Conservation (phyloP, 1,140 invertebrate genomes). For the Triops longicaudatus region DNA sequence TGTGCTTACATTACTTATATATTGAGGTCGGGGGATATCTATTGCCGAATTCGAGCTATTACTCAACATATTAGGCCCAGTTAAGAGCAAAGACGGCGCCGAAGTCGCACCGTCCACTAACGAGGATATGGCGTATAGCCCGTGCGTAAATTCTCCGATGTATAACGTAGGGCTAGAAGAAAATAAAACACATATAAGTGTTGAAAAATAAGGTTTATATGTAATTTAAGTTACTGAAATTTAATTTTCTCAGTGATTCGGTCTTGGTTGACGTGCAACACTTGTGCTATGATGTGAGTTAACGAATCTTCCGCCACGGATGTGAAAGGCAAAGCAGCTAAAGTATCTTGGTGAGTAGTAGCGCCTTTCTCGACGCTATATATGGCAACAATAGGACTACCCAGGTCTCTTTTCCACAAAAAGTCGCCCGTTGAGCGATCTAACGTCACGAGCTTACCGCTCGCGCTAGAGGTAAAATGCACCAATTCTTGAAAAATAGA, state of each 20-base stretch:
- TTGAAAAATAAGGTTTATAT: neutral
- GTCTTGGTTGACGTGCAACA: slow-evolving; percentile 38
- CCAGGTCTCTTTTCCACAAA: slow-evolving; percentile 76
- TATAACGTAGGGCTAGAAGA: slow-evolving; percentile 78
- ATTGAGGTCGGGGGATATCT: neutral
- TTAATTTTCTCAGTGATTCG: slow-evolving; percentile 58
- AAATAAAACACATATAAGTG: slow-evolving; percentile 26
- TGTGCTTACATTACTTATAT: neutral
- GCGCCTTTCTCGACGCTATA: slow-evolving; percentile 63
- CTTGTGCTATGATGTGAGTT: slow-evolving; percentile 57
- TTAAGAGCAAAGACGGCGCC: neutral
- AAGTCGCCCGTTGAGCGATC: slow-evolving; percentile 61
- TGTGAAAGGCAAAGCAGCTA: slow-evolving; percentile 72
- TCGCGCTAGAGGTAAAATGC: slow-evolving; percentile 84
- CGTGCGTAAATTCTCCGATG: slow-evolving; percentile 79
- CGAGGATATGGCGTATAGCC: slow-evolving; percentile 82
- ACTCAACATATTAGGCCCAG: neutral
- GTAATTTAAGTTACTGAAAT: slow-evolving; percentile 56
- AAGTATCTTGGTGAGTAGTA: slow-evolving; percentile 38
- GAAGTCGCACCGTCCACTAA: slow-evolving; percentile 67
- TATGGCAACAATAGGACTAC: slow-evolving; percentile 82
- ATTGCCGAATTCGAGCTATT: neutral
- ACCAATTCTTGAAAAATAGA: slow-evolving; percentile 55
- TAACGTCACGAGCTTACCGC: slow-evolving; percentile 70
- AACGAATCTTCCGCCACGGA: slow-evolving; percentile 79